Base-by-base conservation (phyloP, 92 coral and sea anemone genomes). In the Bergia puertoricense region DNA sequence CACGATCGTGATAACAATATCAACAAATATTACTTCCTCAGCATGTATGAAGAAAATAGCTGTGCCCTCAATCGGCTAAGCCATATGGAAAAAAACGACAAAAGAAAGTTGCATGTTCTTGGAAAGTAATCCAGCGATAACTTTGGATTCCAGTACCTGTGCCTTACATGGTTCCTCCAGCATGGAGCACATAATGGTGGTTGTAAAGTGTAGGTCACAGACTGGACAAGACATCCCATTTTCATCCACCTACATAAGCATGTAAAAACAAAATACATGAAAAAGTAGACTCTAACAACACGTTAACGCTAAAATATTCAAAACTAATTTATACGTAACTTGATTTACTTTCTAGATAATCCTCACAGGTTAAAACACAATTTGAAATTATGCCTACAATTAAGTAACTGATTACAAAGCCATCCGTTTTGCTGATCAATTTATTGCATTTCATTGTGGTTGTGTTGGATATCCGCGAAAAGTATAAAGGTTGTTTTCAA, bases 171-270 rank as follows among this genome's bases (percentile, higher is more conserved):
- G 81, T 45, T 86, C 89, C 67, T 72, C 79, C n/a, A 0, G 46
- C 45, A 46, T 86, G 72, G 89, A 86, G 79, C 89, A 85, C 48
- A 74, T 78, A 74, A 85, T 74, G 44, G 48, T 85, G 36, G 65
- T 36, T 56, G 30, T 76, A 36, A 85, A 85, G 14, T 45, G 59
- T 74, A n/a, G 37, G 43, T 82, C 89, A 50, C 89, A 85, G 79
- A 85, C 45, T 72, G 89, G 89, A 48, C 89, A 85, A 41, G 46
- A n/a, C 81, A 85, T 85, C 16, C 89, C 89, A 5, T 86, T 72
- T 77, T 86, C 85, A 56, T 86, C 89, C 85, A 54, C 66, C 83
- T 86, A 37, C 39, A 86, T 45, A 77, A 73, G 41, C 38, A 73
- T 78, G 85, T 20, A 87, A 86, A 76, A 5, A 36, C 41, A 54